Conservation (phyloP, 2,888 invertebrate species). For the Nemotelus pantherinus region DNA sequence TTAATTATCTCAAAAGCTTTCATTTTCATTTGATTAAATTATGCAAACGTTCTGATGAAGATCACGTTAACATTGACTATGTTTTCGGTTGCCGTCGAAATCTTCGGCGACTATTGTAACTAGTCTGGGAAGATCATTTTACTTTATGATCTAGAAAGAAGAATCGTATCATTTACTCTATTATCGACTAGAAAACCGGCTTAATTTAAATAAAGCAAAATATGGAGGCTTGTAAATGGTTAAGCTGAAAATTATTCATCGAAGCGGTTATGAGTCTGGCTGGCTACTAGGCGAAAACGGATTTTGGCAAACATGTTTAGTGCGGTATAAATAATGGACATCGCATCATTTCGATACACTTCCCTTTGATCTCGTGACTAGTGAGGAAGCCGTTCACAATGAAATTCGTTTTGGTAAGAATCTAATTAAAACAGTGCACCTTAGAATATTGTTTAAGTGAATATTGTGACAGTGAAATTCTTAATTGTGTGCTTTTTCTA, state of each 20-base stretch:
- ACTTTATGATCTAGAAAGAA: slow-evolving; percentile 28
- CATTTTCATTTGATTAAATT: neutral
- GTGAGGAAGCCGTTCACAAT: slow-evolving; percentile 39
- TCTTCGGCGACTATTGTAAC: neutral
- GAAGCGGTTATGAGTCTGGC: neutral
- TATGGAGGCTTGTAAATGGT: neutral
- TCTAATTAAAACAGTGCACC: neutral
- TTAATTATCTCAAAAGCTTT: slow-evolving; percentile 1
- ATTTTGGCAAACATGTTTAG: slow-evolving; percentile 2
- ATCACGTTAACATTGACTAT: neutral
- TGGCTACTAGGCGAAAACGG: neutral
- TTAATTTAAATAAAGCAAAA: slow-evolving; percentile 22
- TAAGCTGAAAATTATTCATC: neutral
- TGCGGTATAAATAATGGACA: slow-evolving; percentile 38
- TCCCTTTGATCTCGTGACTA: slow-evolving; percentile 42
- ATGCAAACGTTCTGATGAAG: slow-evolving; percentile 22
- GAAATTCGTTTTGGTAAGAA: slow-evolving; percentile 39
- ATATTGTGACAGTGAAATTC: neutral
- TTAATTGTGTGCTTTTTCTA: neutral
- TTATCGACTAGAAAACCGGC: slow-evolving; percentile 6
- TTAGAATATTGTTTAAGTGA: neutral
- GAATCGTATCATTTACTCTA: slow-evolving; percentile 17
- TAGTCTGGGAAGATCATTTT: neutral
- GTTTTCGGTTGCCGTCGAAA: neutral
- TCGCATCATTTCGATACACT: slow-evolving; percentile 35